These are phyloP conservation scores for Castor canadensis DNA, from an alignment of 2,113 vertebrate genomes.

Conservation along the genomic window DNA sequence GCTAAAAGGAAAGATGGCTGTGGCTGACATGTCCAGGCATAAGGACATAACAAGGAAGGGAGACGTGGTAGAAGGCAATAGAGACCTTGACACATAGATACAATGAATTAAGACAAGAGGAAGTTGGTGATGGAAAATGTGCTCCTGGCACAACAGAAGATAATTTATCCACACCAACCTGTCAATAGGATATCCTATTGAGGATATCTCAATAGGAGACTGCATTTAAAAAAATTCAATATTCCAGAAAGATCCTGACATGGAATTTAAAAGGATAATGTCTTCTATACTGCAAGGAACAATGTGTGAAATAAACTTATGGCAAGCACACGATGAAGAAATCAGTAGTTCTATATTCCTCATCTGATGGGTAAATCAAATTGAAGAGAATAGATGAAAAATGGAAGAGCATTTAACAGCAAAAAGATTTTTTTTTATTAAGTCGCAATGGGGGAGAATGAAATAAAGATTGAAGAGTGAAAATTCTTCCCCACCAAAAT, in stretches of 20 bases:
- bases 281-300: neutral
- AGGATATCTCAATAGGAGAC: neutral
- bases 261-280: neutral
- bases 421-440: neutral
- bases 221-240: neutral
- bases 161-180: slow-evolving; percentile 3
- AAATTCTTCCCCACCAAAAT: slow-evolving; percentile 14
- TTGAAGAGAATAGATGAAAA: neutral
- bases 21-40: neutral
- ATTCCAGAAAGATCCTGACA: slow-evolving; percentile 10
- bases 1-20: neutral
- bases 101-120: slow-evolving; percentile 36
- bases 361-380: neutral
- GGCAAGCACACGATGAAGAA: slow-evolving; percentile 10
- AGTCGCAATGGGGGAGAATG: neutral
- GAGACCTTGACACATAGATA: neutral
- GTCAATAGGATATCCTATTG: neutral
- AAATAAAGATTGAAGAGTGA: slow-evolving; percentile 17
- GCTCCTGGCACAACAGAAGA: neutral
- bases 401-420: neutral
- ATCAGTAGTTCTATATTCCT: neutral
- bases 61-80: neutral
- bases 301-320: slow-evolving; percentile 31
- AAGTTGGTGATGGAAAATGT: slow-evolving; percentile 15
- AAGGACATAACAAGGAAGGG: neutral